Percentiles rank a stretch among this genome's conserved stretches.
These are phyloP conservation scores for Serilophus lunatus DNA, from an alignment of 2,113 vertebrate genomes.

Conservation along the genomic window DNA sequence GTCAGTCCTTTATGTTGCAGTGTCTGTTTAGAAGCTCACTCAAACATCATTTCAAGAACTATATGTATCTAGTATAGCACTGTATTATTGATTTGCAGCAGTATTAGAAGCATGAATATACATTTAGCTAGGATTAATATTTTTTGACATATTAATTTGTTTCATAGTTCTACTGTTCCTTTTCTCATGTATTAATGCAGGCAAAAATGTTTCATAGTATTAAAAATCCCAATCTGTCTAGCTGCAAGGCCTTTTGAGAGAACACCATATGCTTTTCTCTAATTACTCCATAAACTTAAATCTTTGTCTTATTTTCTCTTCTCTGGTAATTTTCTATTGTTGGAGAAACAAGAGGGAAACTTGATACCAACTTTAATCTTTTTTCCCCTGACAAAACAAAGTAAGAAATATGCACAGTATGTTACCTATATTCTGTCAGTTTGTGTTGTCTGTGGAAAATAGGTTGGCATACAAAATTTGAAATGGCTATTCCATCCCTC, in stretches of 20 bases:
- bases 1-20: background rate
- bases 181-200: background rate
- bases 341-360: background rate
- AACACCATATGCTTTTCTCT: background rate
- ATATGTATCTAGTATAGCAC: background rate
- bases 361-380: background rate
- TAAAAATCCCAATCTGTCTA: background rate
- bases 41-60: background rate
- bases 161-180: background rate
- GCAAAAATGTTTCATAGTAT: background rate
- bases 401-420: background rate
- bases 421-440: background rate
- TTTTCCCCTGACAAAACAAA: background rate
- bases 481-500: background rate
- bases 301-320: background rate
- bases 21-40: background rate
- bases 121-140: background rate
- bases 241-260: background rate
- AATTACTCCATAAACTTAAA: background rate
- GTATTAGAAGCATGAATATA: background rate
- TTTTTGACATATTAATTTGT: background rate
- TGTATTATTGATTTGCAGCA: background rate
- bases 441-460: background rate
- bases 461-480: background rate
- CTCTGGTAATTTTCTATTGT: background rate